A percentile compares a stretch with the other conserved stretches of the same genome.
phyloP scores from a whole-genome alignment of 2,797 vertebrate genomes.

The Tamandua tetradactyla region DNA sequence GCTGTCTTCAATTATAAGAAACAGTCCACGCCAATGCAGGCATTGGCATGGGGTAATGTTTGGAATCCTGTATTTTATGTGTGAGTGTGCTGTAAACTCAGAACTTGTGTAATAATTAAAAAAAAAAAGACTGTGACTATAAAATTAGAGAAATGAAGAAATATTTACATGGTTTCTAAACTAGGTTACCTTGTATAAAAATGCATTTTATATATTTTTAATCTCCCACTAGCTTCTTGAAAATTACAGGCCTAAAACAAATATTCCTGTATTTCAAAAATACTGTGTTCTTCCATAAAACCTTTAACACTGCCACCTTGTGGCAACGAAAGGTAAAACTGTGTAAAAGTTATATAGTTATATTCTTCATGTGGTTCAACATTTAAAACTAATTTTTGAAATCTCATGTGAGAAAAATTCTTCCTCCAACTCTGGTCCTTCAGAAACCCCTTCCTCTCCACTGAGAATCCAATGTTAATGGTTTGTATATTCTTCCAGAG shows the following conservation, averaged over 20 bases:
- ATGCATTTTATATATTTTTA: constrained; percentile 28
- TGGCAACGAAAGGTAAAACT: constrained; percentile 36
- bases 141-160: background rate
- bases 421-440: background rate
- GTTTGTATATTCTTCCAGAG: background rate
- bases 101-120: too few species aligned
- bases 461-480: background rate
- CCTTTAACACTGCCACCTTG: constrained; percentile 67
- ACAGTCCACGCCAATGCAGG: too few species aligned
- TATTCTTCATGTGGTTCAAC: background rate
- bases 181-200: background rate
- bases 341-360: background rate
- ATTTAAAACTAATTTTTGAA: background rate
- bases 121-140: background rate
- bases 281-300: background rate
- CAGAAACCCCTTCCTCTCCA: background rate
- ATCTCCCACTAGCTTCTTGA: background rate
- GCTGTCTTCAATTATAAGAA: too few species aligned
- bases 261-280: constrained; percentile 20
- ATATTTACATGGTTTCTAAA: background rate
- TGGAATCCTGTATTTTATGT: too few species aligned
- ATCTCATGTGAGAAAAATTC: background rate
- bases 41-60: too few species aligned
- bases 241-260: constrained; percentile 25
- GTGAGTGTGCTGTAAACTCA: too few species aligned